Evolutionary conservation across 2,888 invertebrate genomes (phyloP), one percentile per base, ranked within the genome.

Genomic region (Lamellibrachia satsuma): DNA sequence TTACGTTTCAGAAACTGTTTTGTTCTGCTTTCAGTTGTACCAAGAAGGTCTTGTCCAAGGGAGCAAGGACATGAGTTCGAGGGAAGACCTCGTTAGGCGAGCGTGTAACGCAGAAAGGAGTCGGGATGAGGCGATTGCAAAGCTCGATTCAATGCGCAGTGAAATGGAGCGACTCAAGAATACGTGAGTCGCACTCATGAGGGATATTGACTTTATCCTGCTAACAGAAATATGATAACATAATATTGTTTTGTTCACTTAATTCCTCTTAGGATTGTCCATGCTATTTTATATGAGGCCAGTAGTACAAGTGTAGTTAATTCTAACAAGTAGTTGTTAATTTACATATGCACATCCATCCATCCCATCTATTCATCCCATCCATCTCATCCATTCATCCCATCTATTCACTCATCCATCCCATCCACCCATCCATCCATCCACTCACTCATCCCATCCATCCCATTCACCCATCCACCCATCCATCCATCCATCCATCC

Each of bases 91-190:
- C 93, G 95, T 95, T 94, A 93, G 94, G 91, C 93, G 96, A 93
- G 95, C 95, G 7, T 95, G 95, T 92, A 93, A 94, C 75, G 96
- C 96, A 7, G 96, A 96, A 94, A 94, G 95, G 92, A 93, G 94
- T 7, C 93, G 95, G 92, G 95, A 96, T 93, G 95, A 96, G 93
- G 94, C 95, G 2, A 92, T 94, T n/a, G 92, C 95, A 60, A 95
- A 95, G 91, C 92, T 95, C n/a, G 95, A 96, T 11, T 92, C 95
- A 0, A 90, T 95, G 75, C 94, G 94, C n/a, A 94, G 94, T 92
- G 92, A 94, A 92, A 93, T 95, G 8, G 95, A 95, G 57, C 93
- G 95, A 27, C 93, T 94, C 51, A 94, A 95, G 93, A 94, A 95
- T 93, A 95, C 95, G 96, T 96, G 93, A 94, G 94, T 93, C 0